Evolutionary conservation across 2,797 vertebrate genomes (phyloP), one percentile per base, ranked within the genome.

Genomic region (Poliocrania exsul): DNA sequence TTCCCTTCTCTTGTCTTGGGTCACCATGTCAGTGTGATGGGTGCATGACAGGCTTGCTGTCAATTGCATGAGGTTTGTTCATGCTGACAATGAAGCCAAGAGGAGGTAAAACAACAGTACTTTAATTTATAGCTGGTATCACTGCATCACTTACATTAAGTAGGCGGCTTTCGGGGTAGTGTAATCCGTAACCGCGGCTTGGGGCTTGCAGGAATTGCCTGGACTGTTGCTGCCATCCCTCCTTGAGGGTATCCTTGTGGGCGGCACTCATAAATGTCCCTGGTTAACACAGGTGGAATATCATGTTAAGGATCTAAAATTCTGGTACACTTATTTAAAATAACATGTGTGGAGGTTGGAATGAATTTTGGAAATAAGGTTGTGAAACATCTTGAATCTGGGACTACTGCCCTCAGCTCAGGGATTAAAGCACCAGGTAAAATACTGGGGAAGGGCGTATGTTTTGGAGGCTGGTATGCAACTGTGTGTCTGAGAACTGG

Each of bases 241-340:
- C 79, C 85, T 19, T 92, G 65, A 13, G 86, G 96, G 49, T 90
- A 95, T 21, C 96, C 96, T 53, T 86, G 65, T 2, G 96, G 92
- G 91, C 97, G 97, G 35, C 74, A 6, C n/a, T 98, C 96, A 17
- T 98, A 98, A 16, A 95, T 6, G 5, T 44, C 92, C 37, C 64
- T 89, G 65, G 97, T 95, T 85, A 99, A 93, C 96, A 99, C 96
- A 81, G 96, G 98, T 99, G 90, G 69, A 86, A 92, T 31, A 10
- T 7, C 62, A 3, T 1, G 71, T 98, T 98, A 99, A 99, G 98
- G 98, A 87, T 61, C 14, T 24, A 25, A 77, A 16, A 19, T 61
- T 73, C 72, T n/a, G 54, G 24, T 66, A 29, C 6, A 1, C 18
- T 64, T 46, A 4, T 15, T 17, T 31, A 20, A 90, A 70, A 19